Percentiles rank a stretch among this genome's conserved stretches.
These are phyloP conservation scores for Cancer borealis DNA, from an alignment of 2,888 invertebrate species.

Conservation along the genomic window DNA sequence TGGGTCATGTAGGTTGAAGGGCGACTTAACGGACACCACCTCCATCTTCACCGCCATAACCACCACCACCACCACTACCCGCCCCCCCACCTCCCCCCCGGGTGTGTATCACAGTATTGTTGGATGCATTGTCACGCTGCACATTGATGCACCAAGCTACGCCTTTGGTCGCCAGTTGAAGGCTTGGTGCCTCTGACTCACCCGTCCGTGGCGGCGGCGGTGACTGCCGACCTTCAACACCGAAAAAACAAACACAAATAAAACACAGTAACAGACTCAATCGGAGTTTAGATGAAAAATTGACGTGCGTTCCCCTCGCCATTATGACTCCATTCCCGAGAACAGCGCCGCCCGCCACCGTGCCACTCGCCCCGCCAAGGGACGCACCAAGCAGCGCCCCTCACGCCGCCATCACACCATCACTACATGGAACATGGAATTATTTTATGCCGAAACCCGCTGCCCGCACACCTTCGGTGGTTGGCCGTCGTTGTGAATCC, in stretches of 20 bases:
- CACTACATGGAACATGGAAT: neutral
- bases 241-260: neutral
- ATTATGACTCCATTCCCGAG: neutral
- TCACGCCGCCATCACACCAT: too few relatives aligned
- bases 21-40: neutral
- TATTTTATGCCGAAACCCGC: neutral
- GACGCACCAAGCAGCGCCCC: neutral
- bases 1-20: neutral
- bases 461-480: too few relatives aligned
- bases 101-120: neutral
- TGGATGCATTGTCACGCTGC: neutral
- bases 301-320: neutral
- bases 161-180: neutral
- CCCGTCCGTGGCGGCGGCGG: neutral
- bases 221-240: neutral
- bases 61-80: neutral
- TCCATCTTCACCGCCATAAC: neutral
- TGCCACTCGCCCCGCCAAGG: neutral
- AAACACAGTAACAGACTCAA: neutral
- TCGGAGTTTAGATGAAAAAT: neutral
- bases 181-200: neutral
- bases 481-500: neutral
- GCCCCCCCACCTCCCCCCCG: neutral
- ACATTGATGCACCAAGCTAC: neutral
- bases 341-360: neutral